Evolutionary conservation across 2,888 invertebrate species (phyloP).

Genomic region (Drosophila prostipennis): DNA sequence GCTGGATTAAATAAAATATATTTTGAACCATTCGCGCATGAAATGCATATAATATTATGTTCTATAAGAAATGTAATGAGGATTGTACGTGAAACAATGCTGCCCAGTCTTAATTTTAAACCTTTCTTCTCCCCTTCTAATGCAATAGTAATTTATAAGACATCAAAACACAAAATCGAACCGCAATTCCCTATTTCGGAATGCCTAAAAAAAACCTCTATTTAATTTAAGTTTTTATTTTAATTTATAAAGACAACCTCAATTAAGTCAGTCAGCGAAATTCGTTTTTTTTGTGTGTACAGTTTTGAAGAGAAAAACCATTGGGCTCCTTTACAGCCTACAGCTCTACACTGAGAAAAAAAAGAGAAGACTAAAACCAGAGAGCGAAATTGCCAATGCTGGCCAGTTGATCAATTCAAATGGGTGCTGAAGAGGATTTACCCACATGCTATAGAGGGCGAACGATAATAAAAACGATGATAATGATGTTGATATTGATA

Average conservation of each 20-base stretch:
- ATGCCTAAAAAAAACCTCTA: slow-evolving; percentile 13
- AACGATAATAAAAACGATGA: slow-evolving; percentile 31
- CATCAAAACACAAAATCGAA: slow-evolving; percentile 29
- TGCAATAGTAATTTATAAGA: slow-evolving; percentile 40
- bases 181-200: slow-evolving; percentile 9
- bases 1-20: slow-evolving; percentile 13
- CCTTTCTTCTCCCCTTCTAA: slow-evolving; percentile 34
- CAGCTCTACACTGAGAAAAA: slow-evolving; percentile 26
- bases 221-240: slow-evolving; percentile 46
- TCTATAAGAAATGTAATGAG: slow-evolving; percentile 45
- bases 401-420: slow-evolving; percentile 24
- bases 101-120: slow-evolving; percentile 63
- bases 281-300: slow-evolving; percentile 10
- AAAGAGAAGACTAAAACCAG: slow-evolving; percentile 6
- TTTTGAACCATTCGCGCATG: slow-evolving; percentile 69
- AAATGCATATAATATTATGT: slow-evolving; percentile 50
- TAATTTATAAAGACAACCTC: slow-evolving; percentile 50
- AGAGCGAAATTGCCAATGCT: slow-evolving; percentile 15
- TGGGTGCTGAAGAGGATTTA: slow-evolving; percentile 42
- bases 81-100: slow-evolving; percentile 38
- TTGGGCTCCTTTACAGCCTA: slow-evolving; percentile 69
- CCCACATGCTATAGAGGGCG: slow-evolving; percentile 26
- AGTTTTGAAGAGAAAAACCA: slow-evolving; percentile 20
- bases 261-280: slow-evolving; percentile 40
- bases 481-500: slow-evolving; percentile 63